phyloP scores from a whole-genome alignment of 2,888 invertebrate genomes.

The Parnassius smintheus region DNA sequence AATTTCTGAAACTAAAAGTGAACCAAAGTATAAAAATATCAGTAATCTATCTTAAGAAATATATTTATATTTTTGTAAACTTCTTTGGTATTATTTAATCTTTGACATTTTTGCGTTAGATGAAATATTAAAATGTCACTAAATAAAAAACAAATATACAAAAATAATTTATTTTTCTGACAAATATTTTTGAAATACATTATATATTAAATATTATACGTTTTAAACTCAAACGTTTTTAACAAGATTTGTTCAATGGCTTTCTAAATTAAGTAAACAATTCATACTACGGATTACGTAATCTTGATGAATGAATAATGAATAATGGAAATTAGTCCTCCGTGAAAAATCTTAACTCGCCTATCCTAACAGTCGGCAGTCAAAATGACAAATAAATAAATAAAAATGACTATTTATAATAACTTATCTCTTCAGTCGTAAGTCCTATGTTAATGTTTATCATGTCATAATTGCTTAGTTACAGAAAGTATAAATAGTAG shows the following conservation, averaged over 20 bases:
- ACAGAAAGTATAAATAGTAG: no score
- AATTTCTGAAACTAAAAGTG: no score
- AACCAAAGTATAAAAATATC: no score
- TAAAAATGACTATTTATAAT: conserved; percentile 21
- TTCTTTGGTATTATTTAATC: no score
- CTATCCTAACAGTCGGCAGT: neutral
- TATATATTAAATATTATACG: neutral
- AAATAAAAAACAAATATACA: conserved; percentile 19
- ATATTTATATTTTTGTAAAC: no score
- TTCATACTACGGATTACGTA: neutral
- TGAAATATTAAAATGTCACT: conserved; percentile 10
- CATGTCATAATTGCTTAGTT: no score
- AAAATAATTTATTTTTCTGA: conserved; percentile 20
- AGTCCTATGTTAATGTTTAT: conserved; percentile 1
- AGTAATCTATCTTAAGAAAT: no score
- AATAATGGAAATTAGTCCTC: conserved; percentile 2
- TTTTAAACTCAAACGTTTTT: neutral
- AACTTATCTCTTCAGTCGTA: conserved; percentile 16
- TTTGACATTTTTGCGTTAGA: neutral
- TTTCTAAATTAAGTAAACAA: neutral
- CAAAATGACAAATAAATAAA: conserved; percentile 16
- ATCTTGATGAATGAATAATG: neutral
- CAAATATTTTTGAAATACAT: conserved; percentile 18
- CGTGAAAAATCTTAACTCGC: neutral
- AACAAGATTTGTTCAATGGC: conserved; percentile 4